A percentile compares a stretch with the other conserved stretches of the same genome.
Evolutionary conservation across 2,797 vertebrate species (phyloP).

Genomic region (Oryzias dopingdopingensis): DNA sequence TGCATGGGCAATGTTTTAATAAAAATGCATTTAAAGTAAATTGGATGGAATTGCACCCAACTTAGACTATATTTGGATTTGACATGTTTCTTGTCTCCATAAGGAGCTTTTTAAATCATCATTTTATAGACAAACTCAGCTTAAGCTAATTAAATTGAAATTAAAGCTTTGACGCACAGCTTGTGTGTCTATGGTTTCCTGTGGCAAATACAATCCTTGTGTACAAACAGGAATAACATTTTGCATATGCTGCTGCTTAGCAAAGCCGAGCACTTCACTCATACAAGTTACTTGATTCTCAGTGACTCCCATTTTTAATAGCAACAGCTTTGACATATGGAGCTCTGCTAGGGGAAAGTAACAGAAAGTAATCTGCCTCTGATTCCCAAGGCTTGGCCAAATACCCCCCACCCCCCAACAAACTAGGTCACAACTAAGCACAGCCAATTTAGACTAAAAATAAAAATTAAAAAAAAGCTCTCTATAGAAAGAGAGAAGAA

Average conservation of each 20-base stretch:
- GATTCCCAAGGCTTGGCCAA: slow-evolving; percentile 66
- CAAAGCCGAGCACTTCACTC: slow-evolving; percentile 18
- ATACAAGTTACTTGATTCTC: slow-evolving; percentile 20
- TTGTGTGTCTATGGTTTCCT: slow-evolving; percentile 4
- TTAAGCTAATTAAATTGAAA: too few relatives aligned
- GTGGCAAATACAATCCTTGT: not conserved
- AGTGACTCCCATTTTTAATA: slow-evolving; percentile 33
- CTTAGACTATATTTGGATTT: too few relatives aligned
- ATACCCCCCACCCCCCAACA: slow-evolving; percentile 55
- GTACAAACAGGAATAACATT: slow-evolving; percentile 8
- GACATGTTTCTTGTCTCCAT: too few relatives aligned
- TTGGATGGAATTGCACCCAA: too few relatives aligned
- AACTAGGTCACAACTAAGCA: slow-evolving; percentile 77
- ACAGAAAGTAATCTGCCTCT: slow-evolving; percentile 69
- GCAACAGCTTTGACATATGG: slow-evolving; percentile 59
- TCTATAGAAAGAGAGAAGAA: slow-evolving; percentile 34
- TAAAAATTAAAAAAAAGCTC: slow-evolving; percentile 64
- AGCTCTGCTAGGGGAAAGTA: slow-evolving; percentile 56
- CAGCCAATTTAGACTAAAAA: slow-evolving; percentile 60
- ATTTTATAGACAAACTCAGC: too few relatives aligned
- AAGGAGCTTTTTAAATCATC: too few relatives aligned
- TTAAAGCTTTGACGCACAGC: not conserved
- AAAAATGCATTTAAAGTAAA: too few relatives aligned
- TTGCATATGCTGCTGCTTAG: slow-evolving; percentile 18
- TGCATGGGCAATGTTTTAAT: too few relatives aligned